Base-by-base conservation (phyloP, 2,797 vertebrate genomes). In the Forpus xanthops region DNA sequence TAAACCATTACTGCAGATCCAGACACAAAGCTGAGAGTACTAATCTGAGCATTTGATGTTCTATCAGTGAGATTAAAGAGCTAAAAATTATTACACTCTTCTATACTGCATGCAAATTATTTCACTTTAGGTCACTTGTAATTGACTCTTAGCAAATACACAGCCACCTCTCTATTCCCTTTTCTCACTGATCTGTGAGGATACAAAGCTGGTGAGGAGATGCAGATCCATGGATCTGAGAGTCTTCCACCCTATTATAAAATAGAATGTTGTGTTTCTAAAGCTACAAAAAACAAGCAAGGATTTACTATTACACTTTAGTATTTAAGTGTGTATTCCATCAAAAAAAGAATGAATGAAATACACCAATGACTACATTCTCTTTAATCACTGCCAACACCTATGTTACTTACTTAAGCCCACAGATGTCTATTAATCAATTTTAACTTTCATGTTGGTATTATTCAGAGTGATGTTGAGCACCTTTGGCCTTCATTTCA, bases 351-450 rank as follows among this genome's bases (percentile, higher is more conserved):
- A 94, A 94, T 73, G 61, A 94, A 95, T 72, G 37, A 96, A 95
- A 84, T 67, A 86, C 60, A 73, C 61, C 42, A 73, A 52, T 2
- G 6, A 35, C 70, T 35, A 50, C 3, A 35, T 41, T 67, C 45
- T 87, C 67, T 94, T 96, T 94, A 93, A 95, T 96, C 31, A n/a
- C 79, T 76, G 30, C 27, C 28, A 73, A 56, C 9, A 64, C 52
- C 87, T 84, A 31, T 33, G 37, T 24, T 80, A 75, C 52, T 91
- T 52, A 45, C 6, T 71, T 39, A 84, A 67, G 66, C 74, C 35
- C 62, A 76, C 2, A 8, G 55, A 37, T n/a, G 33, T 58, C 75
- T 70, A 70, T 39, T 33, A 53, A 80, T 23, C 33, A 62, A 61
- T 47, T 41, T 41, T 5, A 91, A 65, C 30, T 84, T 42, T 82